phyloP scores from a whole-genome alignment of 2,113 vertebrate species.

The Ceyx margarethae region DNA sequence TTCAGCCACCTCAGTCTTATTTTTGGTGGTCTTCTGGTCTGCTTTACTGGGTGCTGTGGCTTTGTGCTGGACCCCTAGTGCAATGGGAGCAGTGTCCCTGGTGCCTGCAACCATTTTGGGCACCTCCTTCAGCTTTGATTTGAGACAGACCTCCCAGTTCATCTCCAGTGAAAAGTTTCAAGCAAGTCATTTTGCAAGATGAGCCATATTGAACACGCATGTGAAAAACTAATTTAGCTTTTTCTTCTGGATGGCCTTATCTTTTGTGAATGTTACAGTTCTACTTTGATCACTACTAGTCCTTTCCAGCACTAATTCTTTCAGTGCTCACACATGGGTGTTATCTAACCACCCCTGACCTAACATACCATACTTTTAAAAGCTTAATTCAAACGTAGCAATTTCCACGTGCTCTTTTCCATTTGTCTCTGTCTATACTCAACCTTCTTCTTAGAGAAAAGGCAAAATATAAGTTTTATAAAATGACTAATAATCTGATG shows the following conservation, averaged over 20 bases:
- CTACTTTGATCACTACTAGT: neutral
- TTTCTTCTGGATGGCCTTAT: neutral
- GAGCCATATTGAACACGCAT: neutral
- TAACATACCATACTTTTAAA: neutral
- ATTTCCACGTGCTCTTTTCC: neutral
- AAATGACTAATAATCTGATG: neutral
- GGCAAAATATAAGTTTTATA: neutral
- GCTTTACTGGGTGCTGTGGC: neutral
- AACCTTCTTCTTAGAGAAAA: neutral
- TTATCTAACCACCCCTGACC: neutral
- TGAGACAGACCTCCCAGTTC: neutral
- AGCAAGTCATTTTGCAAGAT: neutral
- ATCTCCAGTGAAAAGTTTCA: neutral
- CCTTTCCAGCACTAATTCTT: neutral
- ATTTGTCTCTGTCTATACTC: neutral
- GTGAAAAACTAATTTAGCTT: neutral
- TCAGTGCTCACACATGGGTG: neutral
- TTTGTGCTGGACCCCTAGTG: neutral
- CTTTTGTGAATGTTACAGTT: neutral
- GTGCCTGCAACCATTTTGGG: neutral
- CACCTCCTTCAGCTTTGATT: neutral
- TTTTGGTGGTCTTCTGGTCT: neutral
- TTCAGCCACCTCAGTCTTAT: neutral
- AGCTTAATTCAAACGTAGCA: neutral
- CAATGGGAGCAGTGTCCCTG: neutral